Evolutionary conservation across 2,888 invertebrate genomes (phyloP), one percentile per base, ranked within the genome.

Genomic region (Molorchus minor): DNA sequence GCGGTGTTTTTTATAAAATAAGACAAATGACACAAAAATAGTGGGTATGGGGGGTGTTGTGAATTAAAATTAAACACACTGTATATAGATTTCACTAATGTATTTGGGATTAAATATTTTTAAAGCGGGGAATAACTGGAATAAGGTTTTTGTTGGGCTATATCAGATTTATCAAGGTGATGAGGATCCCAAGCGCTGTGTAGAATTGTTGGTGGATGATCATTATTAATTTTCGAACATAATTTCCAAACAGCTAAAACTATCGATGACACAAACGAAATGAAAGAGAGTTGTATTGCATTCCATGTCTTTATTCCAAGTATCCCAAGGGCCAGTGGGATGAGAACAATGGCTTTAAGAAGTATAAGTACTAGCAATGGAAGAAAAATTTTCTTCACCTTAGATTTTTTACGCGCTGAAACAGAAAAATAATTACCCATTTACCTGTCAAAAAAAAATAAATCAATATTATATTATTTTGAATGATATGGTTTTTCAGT

Each of bases 281-380:
- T 89, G 87, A 93, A 93, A 15, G 92, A 91, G 73, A 93, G 85
- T 76, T 92, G 92, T 69, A 93, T 87, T 3, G 93, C 92, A 79
- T 93, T 93, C 89, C 92, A 93, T 43, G 93, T 92, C 82, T 93
- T 93, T 77, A 93, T 84, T 75, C 92, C 92, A 65, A 93, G 85
- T 64, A 93, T 88, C 75, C 93, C 93, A 77, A 93, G 88, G 46
- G 92, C 92, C 79, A 93, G 83, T 17, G 93, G 93, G 63, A 93
- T 91, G 70, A 93, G 84, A 60, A 92, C 92, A 85, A 93, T 91
- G 36, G 92, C 92, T 83, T 93, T 93, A 70, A 93, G 86, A 67
- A 93, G 86, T 56, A 93, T 88, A 82, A 93, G 88, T 63, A 92
- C 90, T 72, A 93, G 84, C 75, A 93, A 90, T 62, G 93, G 93